These are phyloP conservation scores for Aythya baeri DNA, from an alignment of 2,113 vertebrate genomes.

Conservation along the genomic window DNA sequence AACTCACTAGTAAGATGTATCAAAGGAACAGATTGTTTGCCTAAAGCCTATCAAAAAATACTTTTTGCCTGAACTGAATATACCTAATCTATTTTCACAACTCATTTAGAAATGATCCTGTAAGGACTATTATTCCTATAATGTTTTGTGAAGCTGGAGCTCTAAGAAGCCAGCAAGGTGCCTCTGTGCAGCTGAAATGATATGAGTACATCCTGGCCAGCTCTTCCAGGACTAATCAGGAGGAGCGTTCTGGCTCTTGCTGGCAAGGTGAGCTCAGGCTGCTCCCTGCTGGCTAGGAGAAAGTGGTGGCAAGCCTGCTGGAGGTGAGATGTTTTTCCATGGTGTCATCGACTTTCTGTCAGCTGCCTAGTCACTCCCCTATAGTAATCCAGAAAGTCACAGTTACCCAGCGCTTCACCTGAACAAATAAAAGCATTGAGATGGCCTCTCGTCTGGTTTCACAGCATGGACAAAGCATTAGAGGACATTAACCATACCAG, in stretches of 20 bases:
- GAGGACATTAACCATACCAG: conserved; percentile 20
- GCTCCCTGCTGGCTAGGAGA: not conserved
- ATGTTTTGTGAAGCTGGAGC: not conserved
- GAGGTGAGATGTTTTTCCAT: fast-evolving
- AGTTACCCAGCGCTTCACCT: not conserved
- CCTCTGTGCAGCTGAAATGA: conserved; percentile 24
- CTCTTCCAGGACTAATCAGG: not conserved
- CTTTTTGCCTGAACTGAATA: conserved; percentile 15
- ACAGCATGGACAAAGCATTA: conserved; percentile 66
- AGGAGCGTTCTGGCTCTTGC: not conserved
- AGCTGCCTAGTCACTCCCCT: not conserved
- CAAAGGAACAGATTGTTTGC: conserved; percentile 61
- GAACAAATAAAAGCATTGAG: conserved; percentile 37
- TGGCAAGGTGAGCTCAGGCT: not conserved
- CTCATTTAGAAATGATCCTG: conserved; percentile 42
- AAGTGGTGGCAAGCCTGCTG: not conserved
- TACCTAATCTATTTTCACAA: conserved; percentile 55
- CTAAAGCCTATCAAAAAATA: conserved; percentile 37
- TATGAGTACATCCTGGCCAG: not conserved
- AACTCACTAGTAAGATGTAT: conserved; percentile 52
- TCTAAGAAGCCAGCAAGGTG: conserved; percentile 18
- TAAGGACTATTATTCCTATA: conserved; percentile 26
- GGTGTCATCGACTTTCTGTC: conserved; percentile 61
- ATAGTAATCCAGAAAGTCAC: conserved; percentile 14
- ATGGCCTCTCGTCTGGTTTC: conserved; percentile 38